Conservation (phyloP, 2,888 invertebrate species). For the Bugula neritina region DNA sequence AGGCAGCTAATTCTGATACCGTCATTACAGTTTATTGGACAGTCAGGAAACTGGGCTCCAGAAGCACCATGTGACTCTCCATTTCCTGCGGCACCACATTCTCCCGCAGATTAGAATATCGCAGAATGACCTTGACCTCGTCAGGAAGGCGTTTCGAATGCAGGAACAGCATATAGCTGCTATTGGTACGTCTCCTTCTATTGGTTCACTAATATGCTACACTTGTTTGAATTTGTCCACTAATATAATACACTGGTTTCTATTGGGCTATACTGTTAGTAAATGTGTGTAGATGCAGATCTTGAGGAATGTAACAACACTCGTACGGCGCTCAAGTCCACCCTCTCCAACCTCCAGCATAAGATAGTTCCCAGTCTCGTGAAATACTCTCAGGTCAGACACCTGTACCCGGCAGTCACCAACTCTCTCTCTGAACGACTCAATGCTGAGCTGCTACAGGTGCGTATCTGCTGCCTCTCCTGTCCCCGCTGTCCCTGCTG, state of each 20-base stretch:
- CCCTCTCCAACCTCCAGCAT: not conserved
- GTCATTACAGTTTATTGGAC: not conserved
- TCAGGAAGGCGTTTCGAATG: not conserved
- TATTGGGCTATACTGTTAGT: too few relatives aligned
- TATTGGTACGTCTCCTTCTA: not conserved
- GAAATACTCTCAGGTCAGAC: not conserved
- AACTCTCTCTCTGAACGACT: not conserved
- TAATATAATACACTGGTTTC: not conserved
- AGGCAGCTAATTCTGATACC: not conserved
- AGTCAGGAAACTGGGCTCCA: not conserved
- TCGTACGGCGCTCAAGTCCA: not conserved
- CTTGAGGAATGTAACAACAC: not conserved
- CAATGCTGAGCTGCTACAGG: not conserved
- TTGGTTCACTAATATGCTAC: too few relatives aligned
- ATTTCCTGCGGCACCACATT: not conserved
- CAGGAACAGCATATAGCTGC: not conserved
- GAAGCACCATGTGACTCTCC: not conserved
- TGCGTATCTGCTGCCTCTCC: too few relatives aligned
- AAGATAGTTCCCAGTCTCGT: not conserved
- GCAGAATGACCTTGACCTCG: not conserved
- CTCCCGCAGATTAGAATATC: not conserved
- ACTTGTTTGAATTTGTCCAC: not conserved
- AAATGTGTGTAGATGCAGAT: conserved; percentile 1
- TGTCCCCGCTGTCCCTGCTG: too few relatives aligned
- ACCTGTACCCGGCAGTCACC: not conserved